Evolutionary conservation across 2,797 vertebrate species (phyloP), one percentile per base, ranked within the genome.

Genomic region (Monodelphis domestica): DNA sequence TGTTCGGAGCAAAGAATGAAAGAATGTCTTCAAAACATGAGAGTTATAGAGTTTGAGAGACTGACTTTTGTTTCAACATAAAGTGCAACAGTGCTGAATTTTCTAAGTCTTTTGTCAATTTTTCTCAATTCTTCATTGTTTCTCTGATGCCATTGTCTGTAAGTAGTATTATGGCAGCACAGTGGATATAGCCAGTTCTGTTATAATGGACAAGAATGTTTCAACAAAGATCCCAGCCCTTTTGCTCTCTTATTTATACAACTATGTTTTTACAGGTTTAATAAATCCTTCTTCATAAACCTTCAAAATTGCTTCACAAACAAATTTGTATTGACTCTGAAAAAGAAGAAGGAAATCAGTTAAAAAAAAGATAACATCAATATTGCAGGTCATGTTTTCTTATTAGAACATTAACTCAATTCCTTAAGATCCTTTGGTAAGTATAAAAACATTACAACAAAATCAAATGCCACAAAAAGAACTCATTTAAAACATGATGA

Each of bases 31-130:
- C 97, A 97, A 98, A n/a, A 98, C 96, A 98, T 92, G 98, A 98
- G 98, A 98, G 98, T 98, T 98, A 98, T 92, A 98, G 97, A 98
- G 98, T 98, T 98, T 98, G 96, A 98, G 97, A 98, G 98, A 98
- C 97, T 98, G 98, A 98, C 98, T 98, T 98, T 98, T 98, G 98
- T 98, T 99, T 97, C 98, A 99, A 99, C 98, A 96, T 99, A 99
- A 99, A 99, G 99, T 99, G 99, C 99, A 99, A 99, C 98, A 99
- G 99, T 99, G 99, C 99, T 99, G 98, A 99, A 99, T 98, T 99
- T 99, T 98, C 99, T 98, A 89, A 96, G 98, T 98, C 98, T 98
- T 98, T 98, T 98, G 89, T 98, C 97, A 98, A 97, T 98, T 97
- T 97, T 98, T 98, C 97, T 98, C 97, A 98, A 97, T 98, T 97